Evolutionary conservation across 2,888 invertebrate genomes (phyloP).

Genomic region (Eupithecia tripunctaria): DNA sequence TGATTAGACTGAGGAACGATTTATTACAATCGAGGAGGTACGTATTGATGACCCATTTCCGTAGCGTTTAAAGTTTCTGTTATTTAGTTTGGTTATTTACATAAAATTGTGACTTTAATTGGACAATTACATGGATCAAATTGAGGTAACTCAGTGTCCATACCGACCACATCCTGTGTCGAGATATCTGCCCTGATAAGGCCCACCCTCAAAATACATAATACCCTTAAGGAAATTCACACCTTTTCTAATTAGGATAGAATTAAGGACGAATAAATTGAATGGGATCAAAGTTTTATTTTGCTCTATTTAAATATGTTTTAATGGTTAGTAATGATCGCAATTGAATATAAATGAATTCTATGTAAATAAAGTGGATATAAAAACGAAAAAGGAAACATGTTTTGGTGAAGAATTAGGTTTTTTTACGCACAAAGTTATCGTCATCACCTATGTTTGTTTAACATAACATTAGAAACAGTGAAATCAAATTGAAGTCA

Average conservation of each 20-base stretch:
- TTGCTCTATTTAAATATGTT: slow-evolving; percentile 9
- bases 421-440: neutral
- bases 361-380: neutral
- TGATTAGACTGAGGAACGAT: slow-evolving; percentile 14
- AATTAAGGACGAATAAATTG: slow-evolving; percentile 76
- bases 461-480: neutral
- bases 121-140: slow-evolving; percentile 78
- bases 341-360: slow-evolving; percentile 11
- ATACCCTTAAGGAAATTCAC: slow-evolving; percentile 78
- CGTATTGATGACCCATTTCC: slow-evolving; percentile 39
- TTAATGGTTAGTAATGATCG: slow-evolving; percentile 21
- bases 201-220: slow-evolving; percentile 74
- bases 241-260: slow-evolving; percentile 80
- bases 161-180: slow-evolving; percentile 71
- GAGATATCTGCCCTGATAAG: slow-evolving; percentile 73
- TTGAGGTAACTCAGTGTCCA: slow-evolving; percentile 61
- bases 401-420: neutral
- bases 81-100: slow-evolving; percentile 65
- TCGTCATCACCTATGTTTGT: neutral
- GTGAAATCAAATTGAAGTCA: no score
- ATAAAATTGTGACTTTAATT: slow-evolving; percentile 80
- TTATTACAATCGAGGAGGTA: slow-evolving; percentile 36
- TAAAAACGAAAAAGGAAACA: neutral
- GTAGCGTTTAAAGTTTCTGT: slow-evolving; percentile 40
- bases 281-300: slow-evolving; percentile 61